Percentiles rank a stretch among this genome's conserved stretches.
Evolutionary conservation across 2,113 vertebrate genomes (phyloP).

Genomic region (Riparia riparia): DNA sequence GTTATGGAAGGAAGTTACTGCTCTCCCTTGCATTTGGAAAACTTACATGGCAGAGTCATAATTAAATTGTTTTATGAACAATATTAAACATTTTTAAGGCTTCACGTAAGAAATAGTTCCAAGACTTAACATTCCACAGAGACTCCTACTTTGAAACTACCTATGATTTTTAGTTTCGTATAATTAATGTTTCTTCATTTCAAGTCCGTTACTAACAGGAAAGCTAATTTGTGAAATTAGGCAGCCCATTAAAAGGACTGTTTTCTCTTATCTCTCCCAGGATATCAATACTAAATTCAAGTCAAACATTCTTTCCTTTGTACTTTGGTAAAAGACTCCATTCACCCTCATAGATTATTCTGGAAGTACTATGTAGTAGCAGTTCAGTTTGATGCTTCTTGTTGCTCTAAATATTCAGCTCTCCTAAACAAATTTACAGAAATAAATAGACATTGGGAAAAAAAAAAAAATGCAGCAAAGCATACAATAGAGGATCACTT

Average conservation of each 20-base stretch:
- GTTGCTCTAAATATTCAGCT: not conserved
- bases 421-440: not conserved
- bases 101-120: not conserved
- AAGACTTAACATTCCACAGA: not conserved
- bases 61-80: not conserved
- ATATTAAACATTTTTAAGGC: not conserved
- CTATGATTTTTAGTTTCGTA: not conserved
- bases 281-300: not conserved
- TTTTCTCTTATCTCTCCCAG: not conserved
- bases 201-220: not conserved
- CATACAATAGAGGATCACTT: not conserved
- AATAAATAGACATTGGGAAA: not conserved
- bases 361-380: not conserved
- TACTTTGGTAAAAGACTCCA: not conserved
- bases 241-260: not conserved
- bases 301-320: not conserved
- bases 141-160: not conserved
- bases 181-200: not conserved
- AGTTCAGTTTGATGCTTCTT: not conserved
- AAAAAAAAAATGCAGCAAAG: not conserved
- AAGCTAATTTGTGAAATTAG: not conserved
- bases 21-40: not conserved
- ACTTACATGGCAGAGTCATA: not conserved
- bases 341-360: not conserved
- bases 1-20: not conserved